Percentiles rank a stretch among this genome's conserved stretches.
These are phyloP conservation scores for Drosophila crucigera DNA, from an alignment of 2,888 invertebrate species.

Conservation along the genomic window DNA sequence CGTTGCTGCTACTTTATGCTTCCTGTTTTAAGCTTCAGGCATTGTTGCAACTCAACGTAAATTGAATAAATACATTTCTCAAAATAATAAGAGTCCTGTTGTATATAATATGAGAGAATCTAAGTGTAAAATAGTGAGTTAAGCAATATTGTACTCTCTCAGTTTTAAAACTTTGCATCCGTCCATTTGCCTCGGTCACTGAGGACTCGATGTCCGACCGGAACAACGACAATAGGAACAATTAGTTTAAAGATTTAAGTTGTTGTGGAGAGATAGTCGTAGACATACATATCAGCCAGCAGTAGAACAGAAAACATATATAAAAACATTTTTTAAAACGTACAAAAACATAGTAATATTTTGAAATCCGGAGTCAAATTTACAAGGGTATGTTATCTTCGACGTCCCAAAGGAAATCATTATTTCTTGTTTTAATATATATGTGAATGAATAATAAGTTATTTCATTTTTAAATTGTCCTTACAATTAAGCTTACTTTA, in stretches of 20 bases:
- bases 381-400: neutral
- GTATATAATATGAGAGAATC: neutral
- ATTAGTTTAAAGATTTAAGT: no score
- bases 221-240: no score
- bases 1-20: slow-evolving; percentile 32
- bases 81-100: neutral
- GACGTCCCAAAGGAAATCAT: neutral
- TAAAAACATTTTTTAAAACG: neutral
- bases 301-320: neutral
- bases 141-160: neutral
- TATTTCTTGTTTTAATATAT: neutral
- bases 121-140: neutral
- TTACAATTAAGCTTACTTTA: neutral
- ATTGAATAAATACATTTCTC: slow-evolving; percentile 31
- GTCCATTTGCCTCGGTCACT: no score
- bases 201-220: no score
- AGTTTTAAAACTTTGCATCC: neutral
- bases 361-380: neutral
- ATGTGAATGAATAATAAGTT: neutral
- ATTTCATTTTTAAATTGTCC: slow-evolving; percentile 4
- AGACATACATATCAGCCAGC: no score
- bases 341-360: neutral
- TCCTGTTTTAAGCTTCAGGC: slow-evolving; percentile 41
- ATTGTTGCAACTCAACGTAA: slow-evolving; percentile 40
- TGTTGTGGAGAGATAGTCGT: no score